A percentile compares a stretch with the other conserved stretches of the same genome.
phyloP scores from a whole-genome alignment of 2,113 vertebrate genomes.

The Campylomormyrus tamandua region DNA sequence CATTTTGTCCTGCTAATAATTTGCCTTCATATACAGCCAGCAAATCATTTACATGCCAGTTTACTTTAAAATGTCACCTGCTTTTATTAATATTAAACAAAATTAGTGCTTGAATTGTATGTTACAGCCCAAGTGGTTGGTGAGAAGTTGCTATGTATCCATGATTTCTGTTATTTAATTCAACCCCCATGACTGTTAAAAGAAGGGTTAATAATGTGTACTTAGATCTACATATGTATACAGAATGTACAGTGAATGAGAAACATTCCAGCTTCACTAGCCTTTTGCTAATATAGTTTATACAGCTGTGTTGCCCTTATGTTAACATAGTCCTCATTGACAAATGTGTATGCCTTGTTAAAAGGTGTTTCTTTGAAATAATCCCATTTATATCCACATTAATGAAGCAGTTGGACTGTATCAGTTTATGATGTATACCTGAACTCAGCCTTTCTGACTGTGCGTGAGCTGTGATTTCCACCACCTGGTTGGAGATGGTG shows the following conservation, averaged over 20 bases:
- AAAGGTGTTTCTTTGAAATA: background rate
- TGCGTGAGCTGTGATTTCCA: background rate
- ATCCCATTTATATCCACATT: background rate
- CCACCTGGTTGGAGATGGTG: background rate
- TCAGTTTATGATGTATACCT: background rate
- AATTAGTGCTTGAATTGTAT: background rate
- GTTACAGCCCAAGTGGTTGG: background rate
- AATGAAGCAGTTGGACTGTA: background rate
- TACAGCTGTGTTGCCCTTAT: background rate
- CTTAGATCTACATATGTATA: background rate
- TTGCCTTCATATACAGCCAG: background rate
- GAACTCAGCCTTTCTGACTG: background rate
- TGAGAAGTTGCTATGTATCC: background rate
- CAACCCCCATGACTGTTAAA: background rate
- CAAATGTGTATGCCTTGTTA: background rate
- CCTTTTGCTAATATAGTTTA: background rate
- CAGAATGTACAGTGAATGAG: background rate
- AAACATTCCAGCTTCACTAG: background rate
- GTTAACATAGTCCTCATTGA: background rate
- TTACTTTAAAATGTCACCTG: background rate
- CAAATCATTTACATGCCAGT: background rate
- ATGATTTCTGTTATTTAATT: background rate
- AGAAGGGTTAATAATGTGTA: background rate
- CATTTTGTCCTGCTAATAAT: background rate
- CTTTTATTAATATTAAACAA: background rate